Evolutionary conservation across 2,797 vertebrate species (phyloP).

Genomic region (Moxostoma hubbsi): DNA sequence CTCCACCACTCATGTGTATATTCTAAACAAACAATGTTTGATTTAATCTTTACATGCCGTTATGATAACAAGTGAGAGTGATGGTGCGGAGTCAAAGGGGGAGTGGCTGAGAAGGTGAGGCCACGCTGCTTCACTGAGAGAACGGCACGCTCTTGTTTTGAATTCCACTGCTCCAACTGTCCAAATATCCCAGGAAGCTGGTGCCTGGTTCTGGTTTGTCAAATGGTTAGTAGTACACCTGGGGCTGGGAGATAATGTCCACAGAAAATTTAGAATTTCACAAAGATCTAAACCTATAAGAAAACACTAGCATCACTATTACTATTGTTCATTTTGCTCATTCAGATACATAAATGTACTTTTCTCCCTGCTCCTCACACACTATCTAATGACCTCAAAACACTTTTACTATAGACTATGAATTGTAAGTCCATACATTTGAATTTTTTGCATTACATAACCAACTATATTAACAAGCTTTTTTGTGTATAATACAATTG

Average conservation of each 20-base stretch:
- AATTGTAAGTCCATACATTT: no score
- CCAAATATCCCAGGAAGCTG: conserved; percentile 66
- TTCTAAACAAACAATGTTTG: conserved; percentile 73
- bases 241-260: background rate
- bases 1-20: conserved; percentile 66
- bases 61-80: conserved; percentile 71
- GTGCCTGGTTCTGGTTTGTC: conserved; percentile 18
- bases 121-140: conserved; percentile 44
- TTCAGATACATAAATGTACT: no score
- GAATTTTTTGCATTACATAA: no score
- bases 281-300: background rate
- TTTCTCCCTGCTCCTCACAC: no score
- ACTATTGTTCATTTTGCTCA: no score
- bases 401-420: no score
- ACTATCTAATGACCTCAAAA: no score
- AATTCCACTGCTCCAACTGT: conserved; percentile 79
- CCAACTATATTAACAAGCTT: no score
- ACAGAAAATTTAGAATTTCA: background rate
- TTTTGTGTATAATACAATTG: no score
- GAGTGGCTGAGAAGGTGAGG: conserved; percentile 20
- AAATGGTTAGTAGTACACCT: conserved; percentile 45
- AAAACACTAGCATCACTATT: background rate
- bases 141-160: conserved; percentile 73
- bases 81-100: background rate
- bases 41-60: conserved; percentile 73